phyloP scores from a whole-genome alignment of 2,113 vertebrate species.

The Malurus cyaneus region DNA sequence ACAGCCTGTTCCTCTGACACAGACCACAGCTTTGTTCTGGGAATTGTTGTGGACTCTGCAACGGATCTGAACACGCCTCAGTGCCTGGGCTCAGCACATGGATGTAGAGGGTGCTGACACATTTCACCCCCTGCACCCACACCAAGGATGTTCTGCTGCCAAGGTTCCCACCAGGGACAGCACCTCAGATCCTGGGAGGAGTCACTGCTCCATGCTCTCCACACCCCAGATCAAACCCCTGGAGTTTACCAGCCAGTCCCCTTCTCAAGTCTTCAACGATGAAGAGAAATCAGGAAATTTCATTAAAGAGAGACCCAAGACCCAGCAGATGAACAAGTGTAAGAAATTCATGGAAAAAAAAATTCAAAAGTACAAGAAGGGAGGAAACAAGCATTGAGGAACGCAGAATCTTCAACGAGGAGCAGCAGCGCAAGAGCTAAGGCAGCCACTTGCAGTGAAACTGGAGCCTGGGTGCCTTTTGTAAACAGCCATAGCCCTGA shows the following conservation, averaged over 20 bases:
- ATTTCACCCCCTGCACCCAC: background rate
- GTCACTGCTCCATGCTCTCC: rapidly evolving
- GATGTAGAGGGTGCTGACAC: background rate
- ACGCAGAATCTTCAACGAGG: background rate
- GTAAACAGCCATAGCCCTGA: slow-evolving; percentile 1
- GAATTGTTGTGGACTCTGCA: background rate
- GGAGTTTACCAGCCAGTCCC: background rate
- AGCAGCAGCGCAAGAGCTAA: background rate
- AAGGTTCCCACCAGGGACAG: background rate
- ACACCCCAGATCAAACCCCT: background rate
- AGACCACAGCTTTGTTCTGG: background rate
- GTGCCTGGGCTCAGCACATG: background rate
- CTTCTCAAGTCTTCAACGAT: background rate
- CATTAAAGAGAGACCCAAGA: background rate
- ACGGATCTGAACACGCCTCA: background rate
- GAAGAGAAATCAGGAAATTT: background rate
- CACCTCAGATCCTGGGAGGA: rapidly evolving
- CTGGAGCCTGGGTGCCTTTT: background rate
- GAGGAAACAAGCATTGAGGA: background rate
- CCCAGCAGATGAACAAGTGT: background rate
- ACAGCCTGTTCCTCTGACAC: background rate
- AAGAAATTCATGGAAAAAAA: background rate
- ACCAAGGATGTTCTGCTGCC: background rate
- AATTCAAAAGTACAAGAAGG: background rate
- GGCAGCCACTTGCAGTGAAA: background rate